Evolutionary conservation across 2,113 vertebrate genomes (phyloP).

Genomic region (Zosterops lateralis): DNA sequence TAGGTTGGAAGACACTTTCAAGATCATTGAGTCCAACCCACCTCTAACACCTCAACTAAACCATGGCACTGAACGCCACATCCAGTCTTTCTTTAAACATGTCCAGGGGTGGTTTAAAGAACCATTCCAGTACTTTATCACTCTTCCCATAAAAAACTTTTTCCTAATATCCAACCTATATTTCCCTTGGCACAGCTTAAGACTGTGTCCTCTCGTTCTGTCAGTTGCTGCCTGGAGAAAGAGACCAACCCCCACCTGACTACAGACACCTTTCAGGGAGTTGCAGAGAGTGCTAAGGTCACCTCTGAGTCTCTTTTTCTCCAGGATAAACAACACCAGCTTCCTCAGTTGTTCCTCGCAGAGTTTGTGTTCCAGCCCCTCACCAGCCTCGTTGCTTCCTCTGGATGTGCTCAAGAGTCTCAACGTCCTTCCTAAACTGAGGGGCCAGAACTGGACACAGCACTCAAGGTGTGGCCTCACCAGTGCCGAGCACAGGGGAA

Average conservation of each 20-base stretch:
- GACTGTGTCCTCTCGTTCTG: neutral
- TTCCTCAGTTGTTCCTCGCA: accelerated
- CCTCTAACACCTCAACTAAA: neutral
- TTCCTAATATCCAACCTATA: neutral
- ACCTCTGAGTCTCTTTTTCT: neutral
- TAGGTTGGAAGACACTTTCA: neutral
- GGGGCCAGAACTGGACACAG: neutral
- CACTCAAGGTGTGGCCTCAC: neutral
- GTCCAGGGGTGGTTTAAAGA: neutral
- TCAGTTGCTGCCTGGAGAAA: too few species aligned
- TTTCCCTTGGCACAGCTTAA: neutral
- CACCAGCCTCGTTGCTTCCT: neutral
- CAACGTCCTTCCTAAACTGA: accelerated
- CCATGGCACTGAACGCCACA: neutral
- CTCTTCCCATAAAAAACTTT: neutral
- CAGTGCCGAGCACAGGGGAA: accelerated
- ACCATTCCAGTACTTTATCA: neutral
- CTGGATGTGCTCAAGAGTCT: accelerated
- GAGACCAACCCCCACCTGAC: neutral
- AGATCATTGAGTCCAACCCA: neutral
- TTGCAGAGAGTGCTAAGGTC: too few species aligned
- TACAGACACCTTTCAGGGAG: too few species aligned
- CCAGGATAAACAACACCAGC: neutral
- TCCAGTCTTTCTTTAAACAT: neutral
- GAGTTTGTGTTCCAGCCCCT: neutral